Conservation (phyloP, 2,888 invertebrate species). For the Sarcophaga carnaria region DNA sequence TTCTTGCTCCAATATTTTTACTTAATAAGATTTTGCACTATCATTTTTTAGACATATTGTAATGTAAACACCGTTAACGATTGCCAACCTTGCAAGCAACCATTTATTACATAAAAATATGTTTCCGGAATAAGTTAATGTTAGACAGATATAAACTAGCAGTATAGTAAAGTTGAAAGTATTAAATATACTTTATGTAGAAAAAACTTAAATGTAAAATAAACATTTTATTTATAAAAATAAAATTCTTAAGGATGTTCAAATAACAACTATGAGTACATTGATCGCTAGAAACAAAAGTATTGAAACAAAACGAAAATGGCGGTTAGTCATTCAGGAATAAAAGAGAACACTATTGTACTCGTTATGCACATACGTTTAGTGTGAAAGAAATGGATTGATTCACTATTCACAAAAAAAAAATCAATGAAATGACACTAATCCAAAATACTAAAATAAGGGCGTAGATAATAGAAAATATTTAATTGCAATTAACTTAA, state of each 20-base stretch:
- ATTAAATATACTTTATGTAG: too few relatives aligned
- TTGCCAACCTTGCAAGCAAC: slow-evolving; percentile 29
- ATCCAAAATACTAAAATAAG: slow-evolving; percentile 46
- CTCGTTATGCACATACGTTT: neutral
- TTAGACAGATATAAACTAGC: too few relatives aligned
- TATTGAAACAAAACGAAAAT: slow-evolving; percentile 69
- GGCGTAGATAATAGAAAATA: slow-evolving; percentile 31
- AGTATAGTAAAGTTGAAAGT: too few relatives aligned
- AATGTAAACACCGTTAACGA: slow-evolving; percentile 20
- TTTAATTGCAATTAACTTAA: too few relatives aligned
- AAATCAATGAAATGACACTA: too few relatives aligned
- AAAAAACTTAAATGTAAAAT: too few relatives aligned
- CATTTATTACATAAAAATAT: slow-evolving; percentile 26
- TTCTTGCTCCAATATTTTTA: too few relatives aligned
- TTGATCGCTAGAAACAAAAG: slow-evolving; percentile 12
- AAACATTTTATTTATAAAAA: too few relatives aligned
- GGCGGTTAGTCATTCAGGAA: slow-evolving; percentile 74
- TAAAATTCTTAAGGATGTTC: too few relatives aligned
- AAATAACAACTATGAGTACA: neutral
- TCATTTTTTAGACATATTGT: neutral
- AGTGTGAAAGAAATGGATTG: slow-evolving; percentile 40
- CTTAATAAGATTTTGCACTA: too few relatives aligned
- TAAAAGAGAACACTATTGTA: slow-evolving; percentile 57
- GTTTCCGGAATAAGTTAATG: too few relatives aligned
- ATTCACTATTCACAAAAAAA: neutral